These are phyloP conservation scores for Drosophila kepulauana DNA, from an alignment of 1,140 invertebrate genomes.

Conservation along the genomic window DNA sequence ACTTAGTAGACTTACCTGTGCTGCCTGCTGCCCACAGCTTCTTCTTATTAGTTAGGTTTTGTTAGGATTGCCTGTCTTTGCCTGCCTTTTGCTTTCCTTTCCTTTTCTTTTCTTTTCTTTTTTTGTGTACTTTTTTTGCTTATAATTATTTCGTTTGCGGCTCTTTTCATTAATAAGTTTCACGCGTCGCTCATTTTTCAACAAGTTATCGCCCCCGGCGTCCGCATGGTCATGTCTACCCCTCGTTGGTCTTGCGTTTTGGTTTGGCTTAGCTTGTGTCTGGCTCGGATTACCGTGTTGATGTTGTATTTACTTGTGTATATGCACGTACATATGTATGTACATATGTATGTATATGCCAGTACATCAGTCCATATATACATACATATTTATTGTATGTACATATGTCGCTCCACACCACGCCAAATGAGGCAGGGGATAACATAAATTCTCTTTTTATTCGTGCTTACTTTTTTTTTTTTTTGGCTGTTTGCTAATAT, in stretches of 20 bases:
- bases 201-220: constrained; percentile 33
- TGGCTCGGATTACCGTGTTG: constrained; percentile 78
- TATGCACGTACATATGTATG: background rate
- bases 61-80: constrained; percentile 3
- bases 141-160: constrained; percentile 75
- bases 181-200: constrained; percentile 82
- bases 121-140: constrained; percentile 50
- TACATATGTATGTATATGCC: too few relatives aligned
- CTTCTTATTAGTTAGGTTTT: constrained; percentile 1
- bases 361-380: too few relatives aligned
- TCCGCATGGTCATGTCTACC: constrained; percentile 1
- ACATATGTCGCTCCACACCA: background rate
- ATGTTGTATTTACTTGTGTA: constrained; percentile 66
- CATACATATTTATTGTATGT: background rate
- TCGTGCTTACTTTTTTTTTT: constrained; percentile 21
- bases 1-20: background rate
- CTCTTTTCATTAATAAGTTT: constrained; percentile 83
- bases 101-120: background rate
- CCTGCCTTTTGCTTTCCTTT: constrained; percentile 6
- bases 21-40: background rate
- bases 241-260: constrained; percentile 10
- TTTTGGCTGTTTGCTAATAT: constrained; percentile 41
- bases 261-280: constrained; percentile 39
- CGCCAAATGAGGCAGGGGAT: constrained; percentile 23
- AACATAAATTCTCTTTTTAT: constrained; percentile 31